Evolutionary conservation across 2,113 vertebrate genomes (phyloP), one percentile per base, ranked within the genome.

Genomic region (Elanoides forficatus): DNA sequence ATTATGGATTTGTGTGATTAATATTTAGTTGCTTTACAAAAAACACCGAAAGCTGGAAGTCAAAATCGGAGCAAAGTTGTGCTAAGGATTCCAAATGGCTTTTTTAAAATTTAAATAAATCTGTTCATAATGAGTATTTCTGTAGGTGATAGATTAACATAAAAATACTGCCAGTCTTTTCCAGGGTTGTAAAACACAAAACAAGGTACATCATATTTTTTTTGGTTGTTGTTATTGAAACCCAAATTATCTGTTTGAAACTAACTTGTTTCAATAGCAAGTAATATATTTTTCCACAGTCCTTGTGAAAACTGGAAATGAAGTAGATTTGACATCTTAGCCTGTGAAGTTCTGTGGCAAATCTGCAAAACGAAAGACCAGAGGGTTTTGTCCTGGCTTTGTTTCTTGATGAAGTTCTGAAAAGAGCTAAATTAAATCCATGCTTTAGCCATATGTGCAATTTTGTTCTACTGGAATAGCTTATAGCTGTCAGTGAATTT

Each of bases 401-500:
- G 55, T 76, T 90, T 88, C 86, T 66, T 78, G 87, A 75, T 90
- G 94, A 80, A 90, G 85, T 90, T 90, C 95, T 88, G 87, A 90
- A 91, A 96, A 94, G 75, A 95, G 11, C 90, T 86, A 86, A 94
- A 94, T 94, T 88, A 93, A 93, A 93, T 80, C 78, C 93, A 82
- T 81, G 60, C 74, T 88, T 23, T 47, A 83, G 81, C 91, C 96
- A 93, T 93, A 93, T 92, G 83, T 91, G 81, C 75, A 66, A 75
- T 93, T 97, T 94, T 89, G 62, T 90, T 94, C 92, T 85, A 26
- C 59, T 93, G 94, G 66, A 94, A 71, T 53, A 81, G 86, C 93
- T 97, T 95, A 86, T 73, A 91, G 73, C 81, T 66, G 80, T 84
- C 85, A 93, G 75, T 97, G 95, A 93, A 96, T 97, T 96, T 97